Percentiles rank a stretch among this genome's conserved stretches.
Conservation (phyloP, 2,113 vertebrate species). For the Romanogobio albipinnatus region DNA sequence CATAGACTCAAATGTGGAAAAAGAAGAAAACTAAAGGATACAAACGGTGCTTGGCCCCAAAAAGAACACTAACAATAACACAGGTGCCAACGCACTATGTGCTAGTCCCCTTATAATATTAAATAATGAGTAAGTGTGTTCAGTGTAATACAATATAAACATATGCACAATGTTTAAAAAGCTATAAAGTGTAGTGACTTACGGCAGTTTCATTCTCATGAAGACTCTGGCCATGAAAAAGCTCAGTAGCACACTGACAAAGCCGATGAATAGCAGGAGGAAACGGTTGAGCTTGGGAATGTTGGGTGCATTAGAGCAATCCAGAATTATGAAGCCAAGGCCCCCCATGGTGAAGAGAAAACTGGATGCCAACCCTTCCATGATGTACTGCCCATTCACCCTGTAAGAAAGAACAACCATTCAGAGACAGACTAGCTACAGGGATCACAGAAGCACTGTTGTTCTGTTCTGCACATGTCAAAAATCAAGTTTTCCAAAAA, state of each 20-base stretch:
- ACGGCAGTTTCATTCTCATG: slow-evolving; percentile 99
- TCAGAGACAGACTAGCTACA: not conserved
- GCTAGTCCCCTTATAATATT: too few relatives aligned
- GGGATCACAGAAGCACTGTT: too few relatives aligned
- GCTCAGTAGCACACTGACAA: slow-evolving; percentile 95
- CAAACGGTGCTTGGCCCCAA: too few relatives aligned
- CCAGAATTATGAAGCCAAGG: slow-evolving; percentile 96
- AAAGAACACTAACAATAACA: too few relatives aligned
- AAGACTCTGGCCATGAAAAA: slow-evolving; percentile 99
- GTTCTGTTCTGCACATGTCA: too few relatives aligned
- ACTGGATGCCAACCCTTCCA: slow-evolving; percentile 97
- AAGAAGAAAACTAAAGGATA: too few relatives aligned
- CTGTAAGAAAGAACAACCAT: slow-evolving; percentile 68
- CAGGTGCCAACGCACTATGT: too few relatives aligned
- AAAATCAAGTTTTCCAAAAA: too few relatives aligned
- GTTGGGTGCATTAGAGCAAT: slow-evolving; percentile 96
- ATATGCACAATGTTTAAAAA: not conserved
- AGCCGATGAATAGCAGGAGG: slow-evolving; percentile 95
- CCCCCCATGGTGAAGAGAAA: slow-evolving; percentile 99
- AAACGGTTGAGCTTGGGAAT: slow-evolving; percentile 98
- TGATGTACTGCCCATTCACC: slow-evolving; percentile 98
- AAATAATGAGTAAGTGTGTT: not conserved
- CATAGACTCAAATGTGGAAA: too few relatives aligned
- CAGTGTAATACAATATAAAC: not conserved
- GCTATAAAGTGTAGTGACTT: slow-evolving; percentile 71